Percentiles rank a stretch among this genome's conserved stretches.
Conservation (phyloP, 2,888 invertebrate species). For the Xestia ashworthii region DNA sequence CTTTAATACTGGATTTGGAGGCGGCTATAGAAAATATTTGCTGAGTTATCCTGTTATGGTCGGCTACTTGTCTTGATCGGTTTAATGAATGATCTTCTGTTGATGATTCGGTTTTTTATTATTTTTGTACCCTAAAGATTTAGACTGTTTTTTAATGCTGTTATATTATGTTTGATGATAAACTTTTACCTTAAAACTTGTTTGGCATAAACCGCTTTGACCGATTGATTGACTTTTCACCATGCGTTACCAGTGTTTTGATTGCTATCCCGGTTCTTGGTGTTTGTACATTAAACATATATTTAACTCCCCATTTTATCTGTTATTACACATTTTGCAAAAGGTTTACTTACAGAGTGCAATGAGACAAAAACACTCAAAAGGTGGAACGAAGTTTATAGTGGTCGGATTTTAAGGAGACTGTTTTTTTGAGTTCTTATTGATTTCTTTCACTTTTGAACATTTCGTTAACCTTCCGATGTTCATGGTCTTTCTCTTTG, state of each 20-base stretch:
- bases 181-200: not conserved
- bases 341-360: not conserved
- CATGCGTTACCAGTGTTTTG: not conserved
- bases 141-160: not conserved
- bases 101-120: not conserved
- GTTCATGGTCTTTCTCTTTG: not conserved
- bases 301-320: not conserved
- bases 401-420: not conserved
- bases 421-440: not conserved
- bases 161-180: not conserved
- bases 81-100: conserved; percentile 34
- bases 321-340: not conserved
- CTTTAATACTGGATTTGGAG: too few species aligned
- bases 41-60: conserved; percentile 30
- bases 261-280: not conserved
- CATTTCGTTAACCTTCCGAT: not conserved
- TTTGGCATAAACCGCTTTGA: not conserved
- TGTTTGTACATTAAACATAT: not conserved
- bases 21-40: not conserved
- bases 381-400: not conserved
- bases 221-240: not conserved
- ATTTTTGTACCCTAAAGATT: not conserved
- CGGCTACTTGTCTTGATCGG: conserved; percentile 78
- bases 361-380: not conserved
- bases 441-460: not conserved